phyloP scores from a whole-genome alignment of 1,140 invertebrate genomes.

The Sarcophaga bullata region DNA sequence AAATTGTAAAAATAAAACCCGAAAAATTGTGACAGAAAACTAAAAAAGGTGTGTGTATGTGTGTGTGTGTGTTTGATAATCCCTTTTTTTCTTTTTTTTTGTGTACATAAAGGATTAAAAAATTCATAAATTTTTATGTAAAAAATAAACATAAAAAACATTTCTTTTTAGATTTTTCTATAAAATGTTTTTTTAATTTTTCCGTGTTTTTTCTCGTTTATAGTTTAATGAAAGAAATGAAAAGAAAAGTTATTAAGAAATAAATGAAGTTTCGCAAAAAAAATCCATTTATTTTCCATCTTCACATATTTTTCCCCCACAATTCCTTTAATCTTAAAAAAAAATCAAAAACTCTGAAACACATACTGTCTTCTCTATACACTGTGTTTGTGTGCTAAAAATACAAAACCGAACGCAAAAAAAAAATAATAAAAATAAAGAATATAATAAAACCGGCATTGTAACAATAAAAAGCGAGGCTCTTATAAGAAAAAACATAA shows the following conservation, averaged over 20 bases:
- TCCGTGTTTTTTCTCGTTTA: too few species aligned
- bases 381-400: constrained; percentile 12
- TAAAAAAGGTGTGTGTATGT: too few species aligned
- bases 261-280: neutral
- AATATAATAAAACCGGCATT: constrained; percentile 21
- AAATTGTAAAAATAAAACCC: too few species aligned
- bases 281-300: neutral
- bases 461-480: constrained; percentile 33
- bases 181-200: too few species aligned
- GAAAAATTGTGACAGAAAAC: too few species aligned
- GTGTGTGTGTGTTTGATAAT: too few species aligned
- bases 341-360: neutral
- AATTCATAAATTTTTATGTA: too few species aligned
- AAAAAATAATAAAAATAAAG: neutral
- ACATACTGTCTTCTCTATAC: neutral
- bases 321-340: neutral
- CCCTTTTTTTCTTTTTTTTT: too few species aligned
- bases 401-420: neutral
- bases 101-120: too few species aligned
- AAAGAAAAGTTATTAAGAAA: neutral
- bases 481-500: constrained; percentile 26
- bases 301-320: neutral
- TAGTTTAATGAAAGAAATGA: neutral
- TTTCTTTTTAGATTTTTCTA: neutral
- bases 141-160: neutral